phyloP scores from a whole-genome alignment of 2,113 vertebrate genomes.

The Sterna hirundo region DNA sequence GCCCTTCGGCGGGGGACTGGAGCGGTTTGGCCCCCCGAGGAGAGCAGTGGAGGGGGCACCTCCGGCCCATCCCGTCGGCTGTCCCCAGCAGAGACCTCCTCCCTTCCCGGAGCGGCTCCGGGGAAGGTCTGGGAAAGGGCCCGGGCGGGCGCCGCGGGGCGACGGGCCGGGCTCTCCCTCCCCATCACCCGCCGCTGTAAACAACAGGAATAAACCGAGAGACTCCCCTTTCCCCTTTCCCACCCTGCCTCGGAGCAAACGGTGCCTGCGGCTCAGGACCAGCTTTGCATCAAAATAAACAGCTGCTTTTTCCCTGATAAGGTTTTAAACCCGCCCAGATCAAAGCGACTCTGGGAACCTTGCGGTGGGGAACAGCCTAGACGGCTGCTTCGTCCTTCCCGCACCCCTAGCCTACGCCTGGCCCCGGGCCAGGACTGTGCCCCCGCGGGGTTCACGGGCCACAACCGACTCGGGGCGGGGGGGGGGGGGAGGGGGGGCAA shows the following conservation, averaged over 20 bases:
- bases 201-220: conserved; percentile 52
- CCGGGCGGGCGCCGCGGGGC: not conserved
- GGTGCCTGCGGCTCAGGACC: not conserved
- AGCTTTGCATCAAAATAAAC: conserved; percentile 2
- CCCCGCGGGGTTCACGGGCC: not conserved
- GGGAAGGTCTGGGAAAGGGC: conserved; percentile 8
- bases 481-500: fast-evolving
- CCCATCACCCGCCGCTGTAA: not conserved
- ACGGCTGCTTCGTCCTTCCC: not conserved
- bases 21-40: fast-evolving
- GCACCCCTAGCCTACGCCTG: not conserved
- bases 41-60: not conserved
- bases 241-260: not conserved
- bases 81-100: not conserved
- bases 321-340: not conserved
- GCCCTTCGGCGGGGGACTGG: too few species aligned
- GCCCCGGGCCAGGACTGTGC: not conserved
- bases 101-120: not conserved
- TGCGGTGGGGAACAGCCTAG: not conserved
- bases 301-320: not conserved
- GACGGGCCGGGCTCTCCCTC: not conserved
- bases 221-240: conserved; percentile 57
- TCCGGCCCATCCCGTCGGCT: not conserved
- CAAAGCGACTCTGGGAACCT: not conserved
- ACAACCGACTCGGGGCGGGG: not conserved